Conservation (phyloP, 2,888 invertebrate genomes). For the Eupithecia dodoneata region DNA sequence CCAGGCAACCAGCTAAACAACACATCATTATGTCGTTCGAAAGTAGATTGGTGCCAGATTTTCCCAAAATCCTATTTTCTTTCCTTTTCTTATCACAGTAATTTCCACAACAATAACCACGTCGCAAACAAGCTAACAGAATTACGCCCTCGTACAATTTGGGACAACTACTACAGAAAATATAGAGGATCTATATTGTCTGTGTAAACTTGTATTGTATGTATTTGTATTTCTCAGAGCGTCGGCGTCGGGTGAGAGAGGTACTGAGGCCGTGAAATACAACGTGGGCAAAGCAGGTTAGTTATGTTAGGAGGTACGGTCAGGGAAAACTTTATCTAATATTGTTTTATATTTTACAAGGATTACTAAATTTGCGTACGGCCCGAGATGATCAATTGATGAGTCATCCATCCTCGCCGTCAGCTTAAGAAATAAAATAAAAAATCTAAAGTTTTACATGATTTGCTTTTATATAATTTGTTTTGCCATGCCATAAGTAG, state of each 20-base stretch:
- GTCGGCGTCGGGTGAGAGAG: background rate
- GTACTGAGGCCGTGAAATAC: constrained; percentile 10
- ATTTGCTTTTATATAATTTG: too few relatives aligned
- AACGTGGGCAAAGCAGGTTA: constrained; percentile 9
- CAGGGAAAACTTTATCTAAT: background rate
- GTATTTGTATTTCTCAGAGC: constrained; percentile 1
- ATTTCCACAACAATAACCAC: background rate
- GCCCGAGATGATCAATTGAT: too few relatives aligned
- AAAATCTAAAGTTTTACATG: too few relatives aligned
- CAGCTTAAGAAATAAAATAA: too few relatives aligned
- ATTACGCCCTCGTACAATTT: constrained; percentile 5
- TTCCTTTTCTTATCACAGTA: background rate
- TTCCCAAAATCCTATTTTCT: background rate
- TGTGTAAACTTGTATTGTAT: background rate
- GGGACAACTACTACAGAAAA: background rate
- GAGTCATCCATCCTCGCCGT: too few relatives aligned
- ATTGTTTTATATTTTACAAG: too few relatives aligned
- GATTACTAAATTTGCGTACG: background rate
- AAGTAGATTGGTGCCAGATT: background rate
- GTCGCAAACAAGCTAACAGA: constrained; percentile 1
- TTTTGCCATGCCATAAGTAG: too few relatives aligned
- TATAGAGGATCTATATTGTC: background rate
- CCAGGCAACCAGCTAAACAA: background rate
- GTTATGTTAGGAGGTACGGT: constrained; percentile 8
- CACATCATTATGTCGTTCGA: background rate